These are phyloP conservation scores for Scomberomorus guttatus DNA, from an alignment of 2,797 vertebrate genomes.

Conservation along the genomic window DNA sequence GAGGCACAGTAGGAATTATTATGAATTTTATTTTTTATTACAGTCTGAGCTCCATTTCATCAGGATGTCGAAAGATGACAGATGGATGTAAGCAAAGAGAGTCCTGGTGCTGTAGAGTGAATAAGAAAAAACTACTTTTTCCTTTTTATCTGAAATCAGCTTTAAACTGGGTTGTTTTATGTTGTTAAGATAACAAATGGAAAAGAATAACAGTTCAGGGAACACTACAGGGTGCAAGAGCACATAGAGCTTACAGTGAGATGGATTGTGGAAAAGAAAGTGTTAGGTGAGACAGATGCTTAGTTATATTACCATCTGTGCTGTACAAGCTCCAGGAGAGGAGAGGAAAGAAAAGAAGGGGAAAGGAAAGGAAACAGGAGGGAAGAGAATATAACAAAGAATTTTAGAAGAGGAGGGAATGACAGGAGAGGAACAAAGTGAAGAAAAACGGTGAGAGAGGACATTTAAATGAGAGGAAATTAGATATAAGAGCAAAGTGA, in stretches of 20 bases:
- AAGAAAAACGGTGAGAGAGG: too few species aligned
- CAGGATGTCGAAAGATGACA: not conserved
- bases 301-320: not conserved
- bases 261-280: not conserved
- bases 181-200: not conserved
- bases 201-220: not conserved
- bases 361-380: not conserved
- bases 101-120: not conserved
- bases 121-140: not conserved
- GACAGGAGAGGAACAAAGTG: too few species aligned
- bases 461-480: not conserved
- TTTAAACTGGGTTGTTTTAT: not conserved
- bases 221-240: not conserved
- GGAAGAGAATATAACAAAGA: not conserved
- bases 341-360: not conserved
- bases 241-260: not conserved
- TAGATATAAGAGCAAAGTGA: too few species aligned
- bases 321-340: not conserved
- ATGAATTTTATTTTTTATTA: not conserved
- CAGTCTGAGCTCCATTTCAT: not conserved
- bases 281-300: constrained; percentile 1
- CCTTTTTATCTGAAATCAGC: not conserved
- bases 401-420: too few species aligned
- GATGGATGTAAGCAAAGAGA: constrained; percentile 1
- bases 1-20: not conserved